Evolutionary conservation across 2,797 vertebrate species (phyloP).

Genomic region (Babyrousa celebensis): DNA sequence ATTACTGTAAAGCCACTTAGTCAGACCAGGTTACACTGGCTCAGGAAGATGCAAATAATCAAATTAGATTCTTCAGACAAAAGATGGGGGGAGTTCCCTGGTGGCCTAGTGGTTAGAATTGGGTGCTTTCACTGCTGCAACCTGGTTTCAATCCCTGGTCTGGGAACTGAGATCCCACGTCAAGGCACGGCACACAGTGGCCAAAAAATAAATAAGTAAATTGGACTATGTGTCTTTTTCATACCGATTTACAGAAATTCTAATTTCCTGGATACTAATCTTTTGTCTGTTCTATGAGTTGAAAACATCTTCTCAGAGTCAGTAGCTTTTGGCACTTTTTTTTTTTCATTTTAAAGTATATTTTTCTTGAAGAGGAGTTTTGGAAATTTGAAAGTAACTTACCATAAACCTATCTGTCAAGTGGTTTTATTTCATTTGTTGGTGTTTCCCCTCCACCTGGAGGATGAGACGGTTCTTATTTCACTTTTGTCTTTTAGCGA

Average conservation of each 20-base stretch:
- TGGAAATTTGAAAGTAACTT: background rate
- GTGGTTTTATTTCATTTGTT: background rate
- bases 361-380: background rate
- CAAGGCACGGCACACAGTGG: too few relatives aligned
- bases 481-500: background rate
- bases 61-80: background rate
- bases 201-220: too few relatives aligned
- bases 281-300: background rate
- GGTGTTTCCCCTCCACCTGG: background rate
- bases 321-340: background rate
- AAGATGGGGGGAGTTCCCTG: background rate
- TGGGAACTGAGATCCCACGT: too few relatives aligned
- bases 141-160: too few relatives aligned
- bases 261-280: background rate
- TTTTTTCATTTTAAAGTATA: background rate
- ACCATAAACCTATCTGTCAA: background rate
- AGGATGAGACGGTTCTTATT: background rate
- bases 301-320: background rate
- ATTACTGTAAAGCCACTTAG: background rate
- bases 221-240: background rate
- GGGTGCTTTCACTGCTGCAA: too few relatives aligned
- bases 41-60: background rate
- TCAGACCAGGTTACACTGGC: background rate
- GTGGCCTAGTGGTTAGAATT: too few relatives aligned
- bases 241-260: background rate